Evolutionary conservation across 1,140 invertebrate species (phyloP), one percentile per base, ranked within the genome.

Genomic region (Saccostrea glomerata): DNA sequence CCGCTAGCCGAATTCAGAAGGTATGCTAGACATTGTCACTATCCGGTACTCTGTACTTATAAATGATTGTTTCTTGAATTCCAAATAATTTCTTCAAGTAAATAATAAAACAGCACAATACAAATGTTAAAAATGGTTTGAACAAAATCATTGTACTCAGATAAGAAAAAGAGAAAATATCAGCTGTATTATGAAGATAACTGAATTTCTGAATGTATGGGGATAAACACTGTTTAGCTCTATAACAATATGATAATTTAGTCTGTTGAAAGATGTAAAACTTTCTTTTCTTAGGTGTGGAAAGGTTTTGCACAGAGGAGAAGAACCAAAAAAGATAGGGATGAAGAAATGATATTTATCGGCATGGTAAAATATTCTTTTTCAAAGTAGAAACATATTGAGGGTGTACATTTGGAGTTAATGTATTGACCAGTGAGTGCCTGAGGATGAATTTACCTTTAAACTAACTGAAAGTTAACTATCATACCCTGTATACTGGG

Each of bases 281-380:
- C 47, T 47, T 40, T 85, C 84, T 84, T 86, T 20, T 86, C 90
- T 13, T 82, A 95, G 94, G 88, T 94, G 17, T 95, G 94, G 94
- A 95, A 95, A 91, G 94, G 95, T 15, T 95, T 94, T 93, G 90
- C 93, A 54, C 94, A 94, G 84, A 88, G 95, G 58, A 91, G 93
- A 70, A 92, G 89, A 90, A 95, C 94, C 47, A 94, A 90, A 90
- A 92, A 93, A 89, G 94, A 94, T 73, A 92, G 94, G 88, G 93
- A 94, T 40, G 94, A 98, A 88, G 98, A 98, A 95, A 98, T 98
- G 96, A 95, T 98, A 23, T 96, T 98, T 17, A 98, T 99, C 90
- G 98, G 97, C 90, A 96, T 96, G 95, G 95, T 95, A 92, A 36
- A 36, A 5, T 77, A 12, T 77, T 2, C 15, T 6, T 77, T 25